Evolutionary conservation across 2,113 vertebrate species (phyloP), one percentile per base, ranked within the genome.

Genomic region (Euleptes europaea): DNA sequence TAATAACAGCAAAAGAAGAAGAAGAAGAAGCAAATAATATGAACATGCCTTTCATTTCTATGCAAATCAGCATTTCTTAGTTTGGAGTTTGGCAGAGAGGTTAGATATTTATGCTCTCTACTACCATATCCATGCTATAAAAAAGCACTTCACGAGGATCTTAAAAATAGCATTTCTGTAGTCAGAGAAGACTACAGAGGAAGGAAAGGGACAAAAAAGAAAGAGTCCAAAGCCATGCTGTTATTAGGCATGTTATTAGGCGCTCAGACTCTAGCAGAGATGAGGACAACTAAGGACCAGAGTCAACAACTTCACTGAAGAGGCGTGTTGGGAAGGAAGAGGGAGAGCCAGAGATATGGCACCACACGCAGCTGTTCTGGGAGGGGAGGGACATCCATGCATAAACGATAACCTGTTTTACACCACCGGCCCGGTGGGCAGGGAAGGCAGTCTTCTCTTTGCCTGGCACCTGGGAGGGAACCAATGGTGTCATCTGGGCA

Each of bases 401-500:
- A 69, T 54, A 17, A 23, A 40, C 40, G 33, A 78, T 84, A 89
- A 98, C 97, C 97, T 93, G 95, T 86, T 96, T 95, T 96, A 91
- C 98, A 99, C 98, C 98, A 98, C 85, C 67, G 89, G 60, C 95
- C 95, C 0, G 96, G 89, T 0, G 98, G 97, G 69, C 98, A 99
- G n/a, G 96, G 92, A 69, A 95, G 92, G 88, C 98, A 99, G 78
- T 99, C 97, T 31, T 95, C 95, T 77, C 89, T 92, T 73, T 88
- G 94, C 8, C 80, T 92, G 84, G 97, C 98, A 79, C 98, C 97
- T 2, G 97, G 88, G 0, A 84, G 79, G 40, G 74, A 88, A 38
- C 96, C 93, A 38, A 97, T 26, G 0, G 98, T 98, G 83, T 98
- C 96, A 82, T 89, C 93, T 81, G 98, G 98, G 86, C 98, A 99